A percentile compares a stretch with the other conserved stretches of the same genome.
phyloP scores from a whole-genome alignment of 2,888 invertebrate species.

The Dryocosmus kuriphilus region DNA sequence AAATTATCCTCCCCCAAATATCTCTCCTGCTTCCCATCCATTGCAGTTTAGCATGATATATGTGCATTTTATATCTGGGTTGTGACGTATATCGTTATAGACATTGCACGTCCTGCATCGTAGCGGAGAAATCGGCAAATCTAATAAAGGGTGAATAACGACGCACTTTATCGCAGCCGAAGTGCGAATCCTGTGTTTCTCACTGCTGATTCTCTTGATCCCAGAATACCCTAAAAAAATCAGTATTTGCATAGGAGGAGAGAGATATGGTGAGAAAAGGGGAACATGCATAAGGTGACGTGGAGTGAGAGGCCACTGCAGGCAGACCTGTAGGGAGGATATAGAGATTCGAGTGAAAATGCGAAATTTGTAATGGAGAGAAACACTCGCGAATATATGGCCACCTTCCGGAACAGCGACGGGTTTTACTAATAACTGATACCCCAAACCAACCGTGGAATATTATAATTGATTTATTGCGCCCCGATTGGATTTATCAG shows the following conservation, averaged over 20 bases:
- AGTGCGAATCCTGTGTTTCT: slow-evolving; percentile 54
- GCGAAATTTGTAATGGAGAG: slow-evolving; percentile 68
- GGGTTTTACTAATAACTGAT: slow-evolving; percentile 78
- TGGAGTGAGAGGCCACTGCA: slow-evolving; percentile 43
- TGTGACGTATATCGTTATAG: slow-evolving; percentile 48
- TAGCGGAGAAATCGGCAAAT: slow-evolving; percentile 70
- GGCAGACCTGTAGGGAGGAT: slow-evolving; percentile 37
- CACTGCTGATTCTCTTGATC: slow-evolving; percentile 53
- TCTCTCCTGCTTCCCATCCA: neutral
- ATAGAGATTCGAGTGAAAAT: slow-evolving; percentile 51
- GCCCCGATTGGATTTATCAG: slow-evolving; percentile 74
- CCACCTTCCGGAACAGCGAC: slow-evolving; percentile 74
- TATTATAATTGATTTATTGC: slow-evolving; percentile 78
- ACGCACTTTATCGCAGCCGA: slow-evolving; percentile 53
- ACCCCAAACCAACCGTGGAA: slow-evolving; percentile 77
- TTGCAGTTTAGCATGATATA: neutral
- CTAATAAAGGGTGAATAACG: slow-evolving; percentile 75
- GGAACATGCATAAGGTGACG: slow-evolving; percentile 50
- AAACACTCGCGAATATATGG: slow-evolving; percentile 74
- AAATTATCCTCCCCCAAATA: neutral
- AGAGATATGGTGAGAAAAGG: slow-evolving; percentile 55
- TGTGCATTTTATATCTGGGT: neutral
- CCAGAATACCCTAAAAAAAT: slow-evolving; percentile 51
- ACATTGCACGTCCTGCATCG: slow-evolving; percentile 58
- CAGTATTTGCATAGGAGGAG: slow-evolving; percentile 49